A percentile compares a stretch with the other conserved stretches of the same genome.
Conservation (phyloP, 2,888 invertebrate species). For the Dryococelus australis region DNA sequence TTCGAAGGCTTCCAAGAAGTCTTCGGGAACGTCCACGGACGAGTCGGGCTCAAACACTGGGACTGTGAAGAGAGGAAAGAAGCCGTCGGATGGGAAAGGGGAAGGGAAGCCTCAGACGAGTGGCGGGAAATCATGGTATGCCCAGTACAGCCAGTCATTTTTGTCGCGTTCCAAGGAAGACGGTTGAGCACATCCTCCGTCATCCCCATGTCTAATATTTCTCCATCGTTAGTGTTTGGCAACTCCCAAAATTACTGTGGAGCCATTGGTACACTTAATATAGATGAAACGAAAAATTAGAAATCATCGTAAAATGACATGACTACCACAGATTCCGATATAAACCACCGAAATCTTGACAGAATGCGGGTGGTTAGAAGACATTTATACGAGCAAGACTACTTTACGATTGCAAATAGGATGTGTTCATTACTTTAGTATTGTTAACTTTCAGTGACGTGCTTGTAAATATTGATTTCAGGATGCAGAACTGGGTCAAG, state of each 20-base stretch:
- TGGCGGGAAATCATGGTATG: conserved; percentile 31
- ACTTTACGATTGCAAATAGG: too few relatives aligned
- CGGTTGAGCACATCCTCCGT: not conserved
- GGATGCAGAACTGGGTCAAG: too few relatives aligned
- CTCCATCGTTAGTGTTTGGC: not conserved
- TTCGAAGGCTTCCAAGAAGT: not conserved
- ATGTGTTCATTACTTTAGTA: too few relatives aligned
- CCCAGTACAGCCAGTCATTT: conserved; percentile 36
- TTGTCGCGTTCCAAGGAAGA: conserved; percentile 32
- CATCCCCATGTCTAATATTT: not conserved
- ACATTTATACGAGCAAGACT: not conserved
- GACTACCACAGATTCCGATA: not conserved
- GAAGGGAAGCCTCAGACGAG: not conserved
- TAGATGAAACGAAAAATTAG: not conserved
- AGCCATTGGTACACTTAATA: not conserved
- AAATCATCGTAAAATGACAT: not conserved
- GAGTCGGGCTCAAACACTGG: conserved; percentile 42
- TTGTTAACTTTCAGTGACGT: too few relatives aligned
- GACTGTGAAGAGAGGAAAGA: conserved; percentile 40
- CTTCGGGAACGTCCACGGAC: conserved; percentile 31
- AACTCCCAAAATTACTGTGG: not conserved
- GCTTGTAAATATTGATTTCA: too few relatives aligned
- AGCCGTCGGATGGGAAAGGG: not conserved
- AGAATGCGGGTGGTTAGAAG: not conserved
- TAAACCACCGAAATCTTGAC: not conserved